A percentile compares a stretch with the other conserved stretches of the same genome.
These are phyloP conservation scores for Phoenicopterus ruber DNA, from an alignment of 2,113 vertebrate species.

Conservation along the genomic window DNA sequence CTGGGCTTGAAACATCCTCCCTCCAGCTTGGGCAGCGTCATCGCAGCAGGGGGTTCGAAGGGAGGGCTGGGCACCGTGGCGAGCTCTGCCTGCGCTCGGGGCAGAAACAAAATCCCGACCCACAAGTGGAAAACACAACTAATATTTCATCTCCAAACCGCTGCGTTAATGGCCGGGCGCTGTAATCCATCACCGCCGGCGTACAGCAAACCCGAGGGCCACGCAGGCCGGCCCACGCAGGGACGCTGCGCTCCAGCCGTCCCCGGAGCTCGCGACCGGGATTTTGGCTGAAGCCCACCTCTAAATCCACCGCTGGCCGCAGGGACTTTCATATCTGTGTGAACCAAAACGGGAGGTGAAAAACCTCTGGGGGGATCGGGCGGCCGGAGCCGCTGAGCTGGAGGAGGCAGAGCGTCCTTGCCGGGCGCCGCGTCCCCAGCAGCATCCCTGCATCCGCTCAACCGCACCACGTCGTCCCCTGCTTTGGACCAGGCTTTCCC, in stretches of 20 bases:
- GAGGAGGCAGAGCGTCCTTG: background rate
- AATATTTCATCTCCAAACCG: background rate
- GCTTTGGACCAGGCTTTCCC: background rate
- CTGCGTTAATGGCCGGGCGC: fast-evolving
- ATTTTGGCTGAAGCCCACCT: background rate
- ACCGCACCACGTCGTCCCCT: fast-evolving
- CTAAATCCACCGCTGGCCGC: background rate
- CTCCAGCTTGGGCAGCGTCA: background rate
- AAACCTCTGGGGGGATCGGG: background rate
- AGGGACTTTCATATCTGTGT: background rate
- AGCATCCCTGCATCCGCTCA: background rate
- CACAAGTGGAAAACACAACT: background rate
- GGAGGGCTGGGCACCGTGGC: background rate
- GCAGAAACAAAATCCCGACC: background rate
- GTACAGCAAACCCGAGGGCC: background rate
- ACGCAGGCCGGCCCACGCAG: background rate
- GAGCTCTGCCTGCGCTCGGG: background rate
- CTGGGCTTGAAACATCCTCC: background rate
- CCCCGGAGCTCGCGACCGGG: background rate
- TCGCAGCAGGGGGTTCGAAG: background rate
- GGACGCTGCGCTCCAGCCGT: fast-evolving
- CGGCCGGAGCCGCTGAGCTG: background rate
- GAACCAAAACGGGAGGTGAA: background rate
- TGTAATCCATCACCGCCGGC: background rate
- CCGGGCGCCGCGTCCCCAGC: background rate